phyloP scores from a whole-genome alignment of 1,140 invertebrate species.

The Scaptodrosophila lebanonensis region DNA sequence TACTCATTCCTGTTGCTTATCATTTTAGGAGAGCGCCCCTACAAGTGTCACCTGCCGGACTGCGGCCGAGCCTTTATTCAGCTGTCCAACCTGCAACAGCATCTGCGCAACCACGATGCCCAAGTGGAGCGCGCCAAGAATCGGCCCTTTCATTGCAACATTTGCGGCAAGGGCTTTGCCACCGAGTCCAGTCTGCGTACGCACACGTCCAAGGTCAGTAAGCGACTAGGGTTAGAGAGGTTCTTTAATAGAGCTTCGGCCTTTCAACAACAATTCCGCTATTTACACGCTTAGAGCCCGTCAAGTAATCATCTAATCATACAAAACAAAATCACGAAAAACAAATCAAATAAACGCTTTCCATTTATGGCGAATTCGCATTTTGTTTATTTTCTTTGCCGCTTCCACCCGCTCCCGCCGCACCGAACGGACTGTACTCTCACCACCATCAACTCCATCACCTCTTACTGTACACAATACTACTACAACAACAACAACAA shows the following conservation, averaged over 20 bases:
- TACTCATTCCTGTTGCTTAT: not conserved
- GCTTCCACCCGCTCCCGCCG: not conserved
- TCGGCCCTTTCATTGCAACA: constrained; percentile 95
- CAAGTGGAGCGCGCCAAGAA: constrained; percentile 96
- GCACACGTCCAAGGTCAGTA: constrained; percentile 96
- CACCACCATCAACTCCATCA: not conserved
- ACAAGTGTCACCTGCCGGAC: constrained; percentile 96
- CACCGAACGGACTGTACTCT: not conserved
- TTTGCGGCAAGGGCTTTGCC: constrained; percentile 97
- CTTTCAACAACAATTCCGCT: too few relatives aligned
- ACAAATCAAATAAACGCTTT: not conserved
- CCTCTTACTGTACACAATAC: constrained; percentile 13
- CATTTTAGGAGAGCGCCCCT: constrained; percentile 94
- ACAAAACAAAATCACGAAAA: not conserved
- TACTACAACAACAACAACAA: constrained; percentile 6
- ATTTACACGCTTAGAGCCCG: too few relatives aligned
- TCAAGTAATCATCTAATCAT: not conserved
- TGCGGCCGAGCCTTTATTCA: constrained; percentile 98
- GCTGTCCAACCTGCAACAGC: constrained; percentile 97
- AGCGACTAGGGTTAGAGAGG: too few relatives aligned
- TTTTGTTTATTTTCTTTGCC: not conserved
- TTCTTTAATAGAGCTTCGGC: too few relatives aligned
- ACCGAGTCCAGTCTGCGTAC: constrained; percentile 96
- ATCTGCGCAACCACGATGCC: constrained; percentile 96
- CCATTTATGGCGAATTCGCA: too few relatives aligned